A percentile compares a stretch with the other conserved stretches of the same genome.
phyloP scores from a whole-genome alignment of 2,797 vertebrate species.

The Halcyon leucocephala region DNA sequence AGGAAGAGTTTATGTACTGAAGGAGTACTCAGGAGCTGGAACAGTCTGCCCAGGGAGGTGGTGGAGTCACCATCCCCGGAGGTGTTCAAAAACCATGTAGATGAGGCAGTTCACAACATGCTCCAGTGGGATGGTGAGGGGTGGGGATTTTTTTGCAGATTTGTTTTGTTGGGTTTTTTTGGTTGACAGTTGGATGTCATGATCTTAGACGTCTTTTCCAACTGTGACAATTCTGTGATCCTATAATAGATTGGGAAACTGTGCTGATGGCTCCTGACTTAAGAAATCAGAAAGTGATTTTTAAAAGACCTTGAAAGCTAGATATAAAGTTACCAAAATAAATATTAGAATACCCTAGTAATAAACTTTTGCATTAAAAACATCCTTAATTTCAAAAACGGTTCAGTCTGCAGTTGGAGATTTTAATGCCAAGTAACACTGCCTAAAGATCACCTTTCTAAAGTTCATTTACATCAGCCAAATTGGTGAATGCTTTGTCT shows the following conservation, averaged over 20 bases:
- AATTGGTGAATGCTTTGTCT: background rate
- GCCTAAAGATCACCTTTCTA: background rate
- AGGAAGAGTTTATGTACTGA: too few species aligned
- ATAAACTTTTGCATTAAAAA: background rate
- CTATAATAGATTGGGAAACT: background rate
- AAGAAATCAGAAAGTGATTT: background rate
- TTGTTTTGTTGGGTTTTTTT: too few species aligned
- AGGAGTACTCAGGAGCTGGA: too few species aligned
- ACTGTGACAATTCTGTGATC: too few species aligned
- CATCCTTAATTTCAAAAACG: background rate
- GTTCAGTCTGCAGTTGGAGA: background rate
- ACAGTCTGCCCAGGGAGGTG: too few species aligned
- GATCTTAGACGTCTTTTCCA: too few species aligned
- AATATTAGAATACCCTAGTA: background rate
- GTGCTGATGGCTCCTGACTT: background rate
- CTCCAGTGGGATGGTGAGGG: too few species aligned
- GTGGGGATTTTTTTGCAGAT: too few species aligned
- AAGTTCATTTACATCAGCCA: background rate
- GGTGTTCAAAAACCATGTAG: too few species aligned
- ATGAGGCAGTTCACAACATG: too few species aligned
- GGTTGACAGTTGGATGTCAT: too few species aligned
- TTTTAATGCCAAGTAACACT: background rate
- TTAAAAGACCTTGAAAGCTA: background rate
- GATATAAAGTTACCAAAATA: background rate
- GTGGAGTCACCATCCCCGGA: too few species aligned